phyloP scores from a whole-genome alignment of 2,113 vertebrate species.

The Eretmodus cyanostictus region DNA sequence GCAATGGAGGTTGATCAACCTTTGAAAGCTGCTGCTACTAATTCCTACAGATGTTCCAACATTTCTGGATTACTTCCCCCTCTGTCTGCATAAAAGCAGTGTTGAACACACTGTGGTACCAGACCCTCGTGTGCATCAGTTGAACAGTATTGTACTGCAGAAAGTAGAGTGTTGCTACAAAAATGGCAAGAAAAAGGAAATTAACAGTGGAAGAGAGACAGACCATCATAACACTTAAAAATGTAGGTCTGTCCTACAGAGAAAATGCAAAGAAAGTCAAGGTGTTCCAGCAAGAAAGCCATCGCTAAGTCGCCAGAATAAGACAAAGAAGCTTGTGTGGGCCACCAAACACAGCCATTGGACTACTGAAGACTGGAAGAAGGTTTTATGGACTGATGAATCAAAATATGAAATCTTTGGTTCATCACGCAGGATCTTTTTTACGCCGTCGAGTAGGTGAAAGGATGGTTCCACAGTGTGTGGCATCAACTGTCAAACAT shows the following conservation, averaged over 20 bases:
- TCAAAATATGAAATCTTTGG: fast-evolving
- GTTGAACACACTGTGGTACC: not conserved
- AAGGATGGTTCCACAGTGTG: not conserved
- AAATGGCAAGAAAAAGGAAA: not conserved
- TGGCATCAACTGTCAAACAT: not conserved
- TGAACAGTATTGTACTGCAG: not conserved
- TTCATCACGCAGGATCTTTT: not conserved
- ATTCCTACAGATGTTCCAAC: not conserved
- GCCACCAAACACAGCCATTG: not conserved
- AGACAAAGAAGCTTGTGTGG: not conserved
- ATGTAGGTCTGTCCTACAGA: fast-evolving
- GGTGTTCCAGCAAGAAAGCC: not conserved
- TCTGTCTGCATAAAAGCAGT: not conserved
- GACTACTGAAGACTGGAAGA: not conserved
- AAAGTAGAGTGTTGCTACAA: not conserved
- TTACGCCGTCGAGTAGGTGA: not conserved
- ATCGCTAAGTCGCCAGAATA: not conserved
- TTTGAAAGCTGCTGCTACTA: not conserved
- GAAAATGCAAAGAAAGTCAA: fast-evolving
- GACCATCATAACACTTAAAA: not conserved
- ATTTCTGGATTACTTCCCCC: not conserved
- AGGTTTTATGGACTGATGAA: fast-evolving
- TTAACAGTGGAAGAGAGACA: not conserved
- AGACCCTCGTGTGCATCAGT: not conserved
- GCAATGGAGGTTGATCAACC: not conserved